Evolutionary conservation across 2,797 vertebrate genomes (phyloP).

Genomic region (Anguilla anguilla): DNA sequence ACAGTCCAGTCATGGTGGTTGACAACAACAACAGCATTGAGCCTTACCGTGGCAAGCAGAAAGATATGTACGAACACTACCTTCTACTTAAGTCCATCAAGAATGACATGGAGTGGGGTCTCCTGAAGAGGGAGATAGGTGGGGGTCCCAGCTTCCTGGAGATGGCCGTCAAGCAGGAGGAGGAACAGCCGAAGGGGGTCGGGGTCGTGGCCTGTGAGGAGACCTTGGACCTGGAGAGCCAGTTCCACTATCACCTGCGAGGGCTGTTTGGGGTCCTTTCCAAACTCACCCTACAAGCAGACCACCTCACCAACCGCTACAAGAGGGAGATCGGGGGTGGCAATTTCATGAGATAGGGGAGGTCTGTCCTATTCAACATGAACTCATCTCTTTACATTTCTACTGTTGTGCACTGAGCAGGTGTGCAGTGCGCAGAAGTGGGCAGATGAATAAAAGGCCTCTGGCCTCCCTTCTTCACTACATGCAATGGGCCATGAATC

Average conservation of each 20-base stretch:
- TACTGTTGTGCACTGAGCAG: neutral
- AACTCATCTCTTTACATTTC: conserved; percentile 1
- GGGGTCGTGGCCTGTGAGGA: conserved; percentile 20
- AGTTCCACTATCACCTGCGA: conserved; percentile 42
- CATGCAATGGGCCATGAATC: conserved; percentile 26
- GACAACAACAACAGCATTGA: conserved; percentile 4
- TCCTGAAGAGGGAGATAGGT: conserved; percentile 30
- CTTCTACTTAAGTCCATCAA: conserved; percentile 45
- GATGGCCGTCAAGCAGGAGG: conserved; percentile 31
- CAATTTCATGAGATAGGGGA: conserved; percentile 30
- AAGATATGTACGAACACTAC: conserved; percentile 44
- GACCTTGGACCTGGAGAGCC: conserved; percentile 35
- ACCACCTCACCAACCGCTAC: conserved; percentile 39
- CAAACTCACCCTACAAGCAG: conserved; percentile 43
- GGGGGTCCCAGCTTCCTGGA: conserved; percentile 30
- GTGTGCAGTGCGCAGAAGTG: conserved; percentile 15
- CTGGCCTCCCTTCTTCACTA: conserved; percentile 11
- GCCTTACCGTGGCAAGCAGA: conserved; percentile 31
- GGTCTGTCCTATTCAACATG: neutral
- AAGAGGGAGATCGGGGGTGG: conserved; percentile 35
- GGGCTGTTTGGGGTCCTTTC: conserved; percentile 44
- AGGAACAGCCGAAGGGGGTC: neutral
- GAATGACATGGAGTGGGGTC: conserved; percentile 45
- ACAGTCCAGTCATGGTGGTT: neutral
- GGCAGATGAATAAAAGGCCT: neutral